Percentiles rank a stretch among this genome's conserved stretches.
phyloP scores from a whole-genome alignment of 1,140 invertebrate genomes.

The Aleiodes sp. region DNA sequence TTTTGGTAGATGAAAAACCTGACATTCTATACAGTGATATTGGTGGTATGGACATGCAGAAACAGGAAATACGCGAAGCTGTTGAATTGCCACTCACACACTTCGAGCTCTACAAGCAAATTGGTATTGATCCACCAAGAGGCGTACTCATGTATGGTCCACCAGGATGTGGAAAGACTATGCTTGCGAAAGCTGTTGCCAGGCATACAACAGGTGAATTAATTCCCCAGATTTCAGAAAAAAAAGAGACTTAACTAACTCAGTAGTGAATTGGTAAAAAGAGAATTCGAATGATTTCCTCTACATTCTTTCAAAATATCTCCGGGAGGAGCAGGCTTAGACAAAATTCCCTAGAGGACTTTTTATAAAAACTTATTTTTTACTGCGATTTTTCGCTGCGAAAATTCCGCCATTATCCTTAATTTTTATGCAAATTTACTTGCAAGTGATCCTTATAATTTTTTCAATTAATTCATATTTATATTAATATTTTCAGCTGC shows the following conservation, averaged over 20 bases:
- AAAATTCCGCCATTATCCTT: no score
- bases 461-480: conserved; percentile 33
- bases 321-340: no score
- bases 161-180: conserved; percentile 96
- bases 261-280: no score
- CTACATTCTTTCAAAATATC: no score
- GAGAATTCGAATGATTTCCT: conserved; percentile 6
- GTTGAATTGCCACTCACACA: conserved; percentile 98
- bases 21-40: conserved; percentile 98
- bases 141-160: conserved; percentile 99
- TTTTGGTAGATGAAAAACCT: conserved; percentile 99
- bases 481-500: conserved; percentile 86
- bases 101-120: conserved; percentile 99
- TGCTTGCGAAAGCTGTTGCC: conserved; percentile 99
- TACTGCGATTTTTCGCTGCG: no score
- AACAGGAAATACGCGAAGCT: conserved; percentile 98
- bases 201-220: conserved; percentile 98
- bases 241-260: no score
- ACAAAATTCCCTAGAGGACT: no score
- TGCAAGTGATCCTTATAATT: no score
- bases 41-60: conserved; percentile 99
- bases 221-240: no score
- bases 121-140: conserved; percentile 94
- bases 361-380: no score
- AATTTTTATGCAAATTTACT: no score